A percentile compares a stretch with the other conserved stretches of the same genome.
phyloP scores from a whole-genome alignment of 2,113 vertebrate genomes.

The Hippocampus guttulatus region DNA sequence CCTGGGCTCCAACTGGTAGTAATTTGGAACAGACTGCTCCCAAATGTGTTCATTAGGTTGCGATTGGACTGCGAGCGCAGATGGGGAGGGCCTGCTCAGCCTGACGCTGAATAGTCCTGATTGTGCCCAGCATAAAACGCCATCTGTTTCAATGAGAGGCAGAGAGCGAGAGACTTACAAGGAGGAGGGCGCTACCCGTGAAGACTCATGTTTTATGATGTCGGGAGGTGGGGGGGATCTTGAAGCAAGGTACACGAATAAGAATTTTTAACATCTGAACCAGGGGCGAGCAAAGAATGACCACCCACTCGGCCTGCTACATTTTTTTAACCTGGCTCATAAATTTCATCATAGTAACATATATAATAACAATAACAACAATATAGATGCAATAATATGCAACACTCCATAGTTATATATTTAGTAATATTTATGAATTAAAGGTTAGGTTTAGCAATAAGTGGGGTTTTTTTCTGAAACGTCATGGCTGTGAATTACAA shows the following conservation, averaged over 20 bases:
- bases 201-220: conserved; percentile 63
- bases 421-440: no score
- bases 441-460: no score
- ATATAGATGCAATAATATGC: no score
- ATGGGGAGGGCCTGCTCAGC: conserved; percentile 85
- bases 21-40: conserved; percentile 91
- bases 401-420: no score
- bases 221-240: not conserved
- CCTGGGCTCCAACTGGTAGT: conserved; percentile 85
- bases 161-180: conserved; percentile 25
- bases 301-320: no score
- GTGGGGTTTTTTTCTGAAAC: no score
- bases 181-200: conserved; percentile 41
- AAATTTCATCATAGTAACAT: no score
- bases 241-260: no score
- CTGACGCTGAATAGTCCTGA: conserved; percentile 85
- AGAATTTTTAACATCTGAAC: not conserved
- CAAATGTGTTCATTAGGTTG: conserved; percentile 87
- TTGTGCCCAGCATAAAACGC: conserved; percentile 89
- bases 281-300: conserved; percentile 34
- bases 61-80: conserved; percentile 84
- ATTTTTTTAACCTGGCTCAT: not conserved
- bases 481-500: no score
- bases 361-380: no score
- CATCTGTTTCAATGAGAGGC: conserved; percentile 81